phyloP scores from a whole-genome alignment of 1,140 invertebrate species.

The Drosophila pallidifrons region DNA sequence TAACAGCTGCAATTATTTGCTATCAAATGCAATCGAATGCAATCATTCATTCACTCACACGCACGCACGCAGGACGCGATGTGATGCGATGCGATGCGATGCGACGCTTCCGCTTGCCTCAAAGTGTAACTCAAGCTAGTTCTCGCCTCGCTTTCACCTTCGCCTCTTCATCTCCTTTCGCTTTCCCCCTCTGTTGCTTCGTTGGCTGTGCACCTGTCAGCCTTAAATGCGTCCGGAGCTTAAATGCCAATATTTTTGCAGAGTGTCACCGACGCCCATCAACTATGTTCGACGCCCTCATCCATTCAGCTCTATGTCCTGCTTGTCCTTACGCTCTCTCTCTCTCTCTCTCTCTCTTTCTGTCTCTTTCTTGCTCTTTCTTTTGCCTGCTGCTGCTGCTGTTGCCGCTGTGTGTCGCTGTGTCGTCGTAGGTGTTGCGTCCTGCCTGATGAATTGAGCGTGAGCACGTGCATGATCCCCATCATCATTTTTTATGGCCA shows the following conservation, averaged over 20 bases:
- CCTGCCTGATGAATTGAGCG: conserved; percentile 78
- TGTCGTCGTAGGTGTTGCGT: conserved; percentile 68
- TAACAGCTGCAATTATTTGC: conserved; percentile 57
- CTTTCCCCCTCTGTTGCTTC: neutral
- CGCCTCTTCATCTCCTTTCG: neutral
- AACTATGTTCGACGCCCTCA: conserved; percentile 41
- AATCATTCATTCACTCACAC: conserved; percentile 55
- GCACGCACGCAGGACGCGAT: no score
- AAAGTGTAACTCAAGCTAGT: conserved; percentile 2
- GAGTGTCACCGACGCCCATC: conserved; percentile 70
- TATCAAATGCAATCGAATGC: conserved; percentile 73
- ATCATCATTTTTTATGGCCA: conserved; percentile 81
- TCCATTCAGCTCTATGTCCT: conserved; percentile 3
- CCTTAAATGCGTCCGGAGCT: conserved; percentile 75
- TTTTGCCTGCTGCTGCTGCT: neutral
- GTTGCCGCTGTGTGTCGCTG: neutral
- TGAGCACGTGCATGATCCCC: conserved; percentile 80
- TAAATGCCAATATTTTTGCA: conserved; percentile 77
- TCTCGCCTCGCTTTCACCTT: no score
- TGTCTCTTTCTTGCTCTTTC: neutral
- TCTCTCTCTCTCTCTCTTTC: neutral
- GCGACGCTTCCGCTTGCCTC: conserved; percentile 20
- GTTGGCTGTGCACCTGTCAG: conserved; percentile 56
- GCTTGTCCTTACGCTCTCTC: neutral
- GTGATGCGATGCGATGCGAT: no score